Base-by-base conservation (phyloP, 1,140 invertebrate species). In the Hyles vespertilio region DNA sequence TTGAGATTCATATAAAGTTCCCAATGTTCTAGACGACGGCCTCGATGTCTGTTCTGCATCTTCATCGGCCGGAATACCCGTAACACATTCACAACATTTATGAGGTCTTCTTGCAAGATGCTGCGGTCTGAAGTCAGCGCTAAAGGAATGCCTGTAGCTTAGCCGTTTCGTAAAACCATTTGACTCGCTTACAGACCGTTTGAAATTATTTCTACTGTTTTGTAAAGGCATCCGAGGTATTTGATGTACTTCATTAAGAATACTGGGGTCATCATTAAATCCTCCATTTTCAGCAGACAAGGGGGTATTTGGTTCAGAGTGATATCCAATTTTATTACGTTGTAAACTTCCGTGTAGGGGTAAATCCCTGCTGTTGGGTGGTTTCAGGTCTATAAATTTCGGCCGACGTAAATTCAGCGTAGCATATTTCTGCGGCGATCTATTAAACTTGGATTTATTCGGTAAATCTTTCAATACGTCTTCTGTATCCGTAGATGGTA, bases 1-100 rank as follows among this genome's bases (percentile, higher is more conserved):
- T 73, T 89, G 89, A 10, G 89, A 77, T 75, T 90, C 89, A 58
- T 90, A 90, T 40, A 90, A 68, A 10, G 89, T 90, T 34, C 87
- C 87, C 56, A 90, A 68, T n/a, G 82, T 89, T 61, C 85, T 78
- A 10, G 76, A 74, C 8, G 76, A 75, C 58, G 63, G 74, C 51
- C 33, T 72, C 57, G 52, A 54, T 58, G 44, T 34, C 53, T 58
- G 58, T 47, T 74, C 76, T 11, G 61, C 60, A 51, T 82, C 74
- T 45, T 79, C 80, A 33, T 79, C 77, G 44, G 74, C 79, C 10
- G 84, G 78, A 67, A 89, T 76, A 44, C 89, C 89, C 54, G 89
- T 90, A 56, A 90, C 65, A 69, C 89, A 90, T 68, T 90, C 89
- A 51, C 89, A 90, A 65, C 89, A 90, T 67, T 89, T 89, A 66